Evolutionary conservation across 30 jellyfish, hydroid and myxozoan species (phyloP).

Genomic region (Catostylus mosaicus): DNA sequence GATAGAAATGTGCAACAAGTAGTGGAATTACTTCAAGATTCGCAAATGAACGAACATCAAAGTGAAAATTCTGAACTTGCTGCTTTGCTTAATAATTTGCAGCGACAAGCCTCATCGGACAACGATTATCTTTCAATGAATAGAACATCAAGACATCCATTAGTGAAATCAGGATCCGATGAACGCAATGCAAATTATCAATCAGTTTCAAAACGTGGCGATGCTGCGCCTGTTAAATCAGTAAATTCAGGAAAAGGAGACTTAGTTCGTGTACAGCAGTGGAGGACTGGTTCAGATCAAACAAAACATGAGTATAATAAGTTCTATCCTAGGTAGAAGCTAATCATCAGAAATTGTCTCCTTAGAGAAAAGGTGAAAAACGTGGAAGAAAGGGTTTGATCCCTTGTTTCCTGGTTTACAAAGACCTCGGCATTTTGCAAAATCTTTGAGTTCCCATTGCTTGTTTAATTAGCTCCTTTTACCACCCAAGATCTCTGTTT

Average conservation of each 20-base stretch:
- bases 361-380: too few relatives aligned
- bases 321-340: conserved; percentile 59
- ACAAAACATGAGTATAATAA: conserved; percentile 44
- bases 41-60: conserved; percentile 46
- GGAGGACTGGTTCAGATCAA: conserved; percentile 80
- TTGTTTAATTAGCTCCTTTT: too few relatives aligned
- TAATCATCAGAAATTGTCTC: too few relatives aligned
- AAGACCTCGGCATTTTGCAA: too few relatives aligned
- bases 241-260: conserved; percentile 41
- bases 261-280: conserved; percentile 73
- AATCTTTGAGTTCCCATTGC: too few relatives aligned
- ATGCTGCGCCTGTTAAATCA: background rate
- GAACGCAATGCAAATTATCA: conserved; percentile 30
- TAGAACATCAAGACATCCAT: conserved; percentile 23
- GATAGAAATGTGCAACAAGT: conserved; percentile 91
- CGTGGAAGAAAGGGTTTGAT: too few relatives aligned
- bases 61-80: conserved; percentile 63
- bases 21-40: conserved; percentile 74
- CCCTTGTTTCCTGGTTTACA: too few relatives aligned
- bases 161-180: conserved; percentile 10
- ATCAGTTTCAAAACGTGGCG: conserved; percentile 34
- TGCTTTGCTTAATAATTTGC: conserved; percentile 59
- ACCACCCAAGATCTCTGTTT: too few relatives aligned
- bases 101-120: conserved; percentile 54
- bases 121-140: conserved; percentile 5